Base-by-base conservation (phyloP, 2,888 invertebrate genomes). In the Altica lythri region DNA sequence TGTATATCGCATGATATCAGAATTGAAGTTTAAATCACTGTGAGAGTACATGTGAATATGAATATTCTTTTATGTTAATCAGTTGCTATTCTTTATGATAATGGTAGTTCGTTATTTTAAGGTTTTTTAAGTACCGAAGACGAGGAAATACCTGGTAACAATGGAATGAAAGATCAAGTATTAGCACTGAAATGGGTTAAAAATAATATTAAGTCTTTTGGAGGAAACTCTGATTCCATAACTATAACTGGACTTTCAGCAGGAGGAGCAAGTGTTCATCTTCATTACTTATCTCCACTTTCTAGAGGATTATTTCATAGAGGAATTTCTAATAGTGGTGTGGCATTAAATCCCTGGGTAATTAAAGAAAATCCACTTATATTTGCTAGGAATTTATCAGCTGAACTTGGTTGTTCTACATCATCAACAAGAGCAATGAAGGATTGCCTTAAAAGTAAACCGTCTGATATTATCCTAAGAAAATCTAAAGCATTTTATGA, bases 281-380 rank as follows among this genome's bases (percentile, higher is more conserved):
- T 70, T 29, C 75, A 75, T 54, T 73, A 71, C 57, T 57, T 75
- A 13, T 73, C 73, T 1, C 68, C 69, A 4, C 35, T 67, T 30
- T 74, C 74, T 2, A 5, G 68, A 82, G 84, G 81, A n/a, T 74
- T 81, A 10, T 85, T 85, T 68, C 72, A 79, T 59, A 75, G 81
- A 18, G 88, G 85, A 6, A 82, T 86, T 46, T 86, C 88, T 0
- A 81, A 83, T 69, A 90, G 90, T 67, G 90, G 90, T 0, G 80
- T 83, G 1, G 82, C 86, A 0, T 77, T 89, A 12, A 77, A 82
- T 48, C 80, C 85, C 0, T 78, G 79, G 79, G 73, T 83, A 0
- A 76, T 84, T 46, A 76, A 80, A 1, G 78, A 81, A 62, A 81
- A 81, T 19, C 79, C 84, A 0, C 75, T 78, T 1, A 80, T 83